Conservation (phyloP, 2,113 vertebrate species). For the Aldabrachelys gigantea region DNA sequence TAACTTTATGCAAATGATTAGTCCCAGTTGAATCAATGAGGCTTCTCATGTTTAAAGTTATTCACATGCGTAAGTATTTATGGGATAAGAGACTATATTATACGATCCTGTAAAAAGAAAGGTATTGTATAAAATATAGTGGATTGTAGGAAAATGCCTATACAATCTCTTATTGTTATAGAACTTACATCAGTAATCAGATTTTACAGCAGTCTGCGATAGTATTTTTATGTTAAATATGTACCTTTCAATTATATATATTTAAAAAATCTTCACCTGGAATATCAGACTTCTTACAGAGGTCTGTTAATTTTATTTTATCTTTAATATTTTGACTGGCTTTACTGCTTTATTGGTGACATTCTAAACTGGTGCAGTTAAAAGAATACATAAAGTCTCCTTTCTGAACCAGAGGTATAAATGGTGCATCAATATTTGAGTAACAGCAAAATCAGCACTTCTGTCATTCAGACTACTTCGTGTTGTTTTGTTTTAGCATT, state of each 20-base stretch:
- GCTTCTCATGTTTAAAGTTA: constrained; percentile 20
- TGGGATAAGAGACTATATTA: constrained; percentile 13
- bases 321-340: neutral
- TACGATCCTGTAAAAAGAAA: constrained; percentile 10
- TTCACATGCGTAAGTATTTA: constrained; percentile 25
- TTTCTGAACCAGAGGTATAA: constrained; percentile 55
- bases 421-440: constrained; percentile 49
- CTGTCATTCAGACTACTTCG: constrained; percentile 26
- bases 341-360: neutral
- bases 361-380: constrained; percentile 40
- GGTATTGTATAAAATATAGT: neutral
- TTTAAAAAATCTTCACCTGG: constrained; percentile 7
- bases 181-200: constrained; percentile 13
- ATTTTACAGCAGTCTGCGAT: constrained; percentile 30
- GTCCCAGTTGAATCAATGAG: constrained; percentile 23
- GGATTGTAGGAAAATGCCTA: neutral
- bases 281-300: constrained; percentile 12
- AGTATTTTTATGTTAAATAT: constrained; percentile 26
- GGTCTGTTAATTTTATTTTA: constrained; percentile 3
- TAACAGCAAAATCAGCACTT: constrained; percentile 50
- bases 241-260: constrained; percentile 18
- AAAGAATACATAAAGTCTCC: constrained; percentile 39
- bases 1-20: constrained; percentile 10
- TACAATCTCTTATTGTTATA: constrained; percentile 26
- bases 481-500: constrained; percentile 56